Percentiles rank a stretch among this genome's conserved stretches.
phyloP scores from a whole-genome alignment of 2,888 invertebrate species.

The Stenodera caucasica region DNA sequence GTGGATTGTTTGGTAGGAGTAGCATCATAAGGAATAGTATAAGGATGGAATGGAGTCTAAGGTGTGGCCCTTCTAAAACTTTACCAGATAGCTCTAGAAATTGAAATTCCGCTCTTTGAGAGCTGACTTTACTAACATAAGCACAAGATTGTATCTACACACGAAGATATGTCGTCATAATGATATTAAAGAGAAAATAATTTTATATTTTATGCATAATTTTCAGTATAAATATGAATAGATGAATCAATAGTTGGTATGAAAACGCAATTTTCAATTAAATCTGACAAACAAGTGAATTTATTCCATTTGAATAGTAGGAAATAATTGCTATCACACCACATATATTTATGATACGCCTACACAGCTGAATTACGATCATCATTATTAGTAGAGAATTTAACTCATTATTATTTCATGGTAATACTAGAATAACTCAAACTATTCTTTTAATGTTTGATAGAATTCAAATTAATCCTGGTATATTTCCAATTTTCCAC shows the following conservation, averaged over 20 bases:
- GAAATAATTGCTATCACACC: slow-evolving; percentile 4
- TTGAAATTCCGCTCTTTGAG: not conserved
- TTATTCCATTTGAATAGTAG: slow-evolving; percentile 6
- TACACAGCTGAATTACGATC: not conserved
- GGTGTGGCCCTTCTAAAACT: not conserved
- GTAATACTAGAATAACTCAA: not conserved
- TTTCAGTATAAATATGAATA: no score
- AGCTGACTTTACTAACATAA: not conserved
- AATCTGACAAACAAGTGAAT: slow-evolving; percentile 4
- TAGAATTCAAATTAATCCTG: no score
- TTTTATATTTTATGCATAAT: not conserved
- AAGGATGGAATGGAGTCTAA: not conserved
- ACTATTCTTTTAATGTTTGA: no score
- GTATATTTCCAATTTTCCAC: not conserved
- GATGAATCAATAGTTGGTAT: not conserved
- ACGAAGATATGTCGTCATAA: not conserved
- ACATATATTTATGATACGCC: not conserved
- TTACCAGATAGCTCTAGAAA: not conserved
- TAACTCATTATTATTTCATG: not conserved
- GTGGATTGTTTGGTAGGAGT: slow-evolving; percentile 41
- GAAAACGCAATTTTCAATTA: slow-evolving; percentile 3
- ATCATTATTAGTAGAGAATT: not conserved
- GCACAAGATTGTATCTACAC: not conserved
- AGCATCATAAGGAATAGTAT: not conserved
- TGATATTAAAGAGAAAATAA: not conserved